These are phyloP conservation scores for Prunella himalayana DNA, from an alignment of 2,113 vertebrate species.

Conservation along the genomic window DNA sequence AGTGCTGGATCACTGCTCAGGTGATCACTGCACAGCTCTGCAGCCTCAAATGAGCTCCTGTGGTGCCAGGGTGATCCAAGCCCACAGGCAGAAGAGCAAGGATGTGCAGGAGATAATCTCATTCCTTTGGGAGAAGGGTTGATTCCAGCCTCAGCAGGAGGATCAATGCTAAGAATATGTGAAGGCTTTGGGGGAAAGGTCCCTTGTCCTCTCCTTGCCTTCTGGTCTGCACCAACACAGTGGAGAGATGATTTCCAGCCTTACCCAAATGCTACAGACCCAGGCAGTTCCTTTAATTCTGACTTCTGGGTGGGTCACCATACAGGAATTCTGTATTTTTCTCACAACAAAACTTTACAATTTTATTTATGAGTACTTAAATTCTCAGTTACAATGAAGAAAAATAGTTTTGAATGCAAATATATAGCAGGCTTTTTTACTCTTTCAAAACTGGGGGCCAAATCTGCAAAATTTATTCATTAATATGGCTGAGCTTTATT, in stretches of 20 bases:
- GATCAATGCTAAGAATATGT: background rate
- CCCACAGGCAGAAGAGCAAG: accelerated
- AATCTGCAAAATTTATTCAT: background rate
- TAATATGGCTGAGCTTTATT: background rate
- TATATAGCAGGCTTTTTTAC: accelerated
- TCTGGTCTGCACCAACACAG: background rate
- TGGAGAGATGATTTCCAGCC: background rate
- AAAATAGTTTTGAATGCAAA: background rate
- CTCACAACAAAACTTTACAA: background rate
- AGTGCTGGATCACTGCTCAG: background rate
- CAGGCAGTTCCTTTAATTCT: background rate
- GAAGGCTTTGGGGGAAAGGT: background rate
- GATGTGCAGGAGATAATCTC: background rate
- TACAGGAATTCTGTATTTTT: background rate
- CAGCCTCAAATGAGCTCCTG: background rate
- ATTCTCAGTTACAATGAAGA: background rate
- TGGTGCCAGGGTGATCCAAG: background rate
- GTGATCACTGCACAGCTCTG: background rate
- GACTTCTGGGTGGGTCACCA: background rate
- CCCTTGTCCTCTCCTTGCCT: background rate
- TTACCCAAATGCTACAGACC: background rate
- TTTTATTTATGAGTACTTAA: background rate
- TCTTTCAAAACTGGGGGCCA: background rate
- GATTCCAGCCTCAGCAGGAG: background rate
- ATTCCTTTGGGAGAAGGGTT: background rate